Percentiles rank a stretch among this genome's conserved stretches.
phyloP scores from a whole-genome alignment of 2,113 vertebrate genomes.

The Engystomops pustulosus region DNA sequence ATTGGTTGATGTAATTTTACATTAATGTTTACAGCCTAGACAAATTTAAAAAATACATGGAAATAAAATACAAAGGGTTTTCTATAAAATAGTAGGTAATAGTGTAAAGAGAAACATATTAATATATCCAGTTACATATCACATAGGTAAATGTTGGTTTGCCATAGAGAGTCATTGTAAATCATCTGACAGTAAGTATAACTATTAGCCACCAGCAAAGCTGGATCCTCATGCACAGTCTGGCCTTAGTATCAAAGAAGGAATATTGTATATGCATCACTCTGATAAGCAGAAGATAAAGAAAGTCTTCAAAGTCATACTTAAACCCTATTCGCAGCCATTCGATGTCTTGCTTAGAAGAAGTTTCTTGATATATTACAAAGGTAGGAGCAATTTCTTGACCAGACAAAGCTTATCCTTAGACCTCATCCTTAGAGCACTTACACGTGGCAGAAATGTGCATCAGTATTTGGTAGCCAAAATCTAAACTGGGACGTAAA shows the following conservation, averaged over 20 bases:
- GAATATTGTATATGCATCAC: not conserved
- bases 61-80: no score
- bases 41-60: not conserved
- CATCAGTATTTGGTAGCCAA: no score
- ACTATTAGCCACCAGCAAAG: not conserved
- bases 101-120: not conserved
- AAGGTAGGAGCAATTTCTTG: not conserved
- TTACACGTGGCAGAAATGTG: no score
- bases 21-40: not conserved
- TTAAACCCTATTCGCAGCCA: not conserved
- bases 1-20: not conserved
- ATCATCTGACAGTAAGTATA: not conserved
- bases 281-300: not conserved
- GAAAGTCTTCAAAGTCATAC: no score
- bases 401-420: not conserved
- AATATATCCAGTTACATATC: not conserved
- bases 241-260: not conserved
- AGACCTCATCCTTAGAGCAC: no score
- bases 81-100: not conserved
- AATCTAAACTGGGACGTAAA: no score
- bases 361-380: not conserved
- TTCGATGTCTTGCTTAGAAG: not conserved
- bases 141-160: not conserved
- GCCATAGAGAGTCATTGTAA: not conserved
- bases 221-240: not conserved